phyloP scores from a whole-genome alignment of 1,140 invertebrate genomes.

The Plodia interpunctella region DNA sequence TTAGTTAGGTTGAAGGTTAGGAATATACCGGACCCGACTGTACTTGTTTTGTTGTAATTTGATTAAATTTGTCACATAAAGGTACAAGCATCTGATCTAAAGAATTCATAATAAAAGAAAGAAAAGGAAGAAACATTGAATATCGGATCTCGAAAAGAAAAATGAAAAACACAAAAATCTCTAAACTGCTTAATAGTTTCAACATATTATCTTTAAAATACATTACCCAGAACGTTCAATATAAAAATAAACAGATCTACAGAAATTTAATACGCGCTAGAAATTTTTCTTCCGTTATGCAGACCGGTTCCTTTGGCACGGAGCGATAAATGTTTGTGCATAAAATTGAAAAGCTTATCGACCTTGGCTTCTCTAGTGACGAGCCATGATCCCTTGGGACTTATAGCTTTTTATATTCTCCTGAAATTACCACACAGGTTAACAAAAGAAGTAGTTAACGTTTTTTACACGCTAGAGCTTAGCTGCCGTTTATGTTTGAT shows the following conservation, averaged over 20 bases:
- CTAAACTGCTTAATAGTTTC: too few species aligned
- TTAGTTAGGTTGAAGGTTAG: too few species aligned
- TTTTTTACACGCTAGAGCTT: not conserved
- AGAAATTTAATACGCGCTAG: constrained; percentile 21
- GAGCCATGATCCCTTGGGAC: constrained; percentile 23
- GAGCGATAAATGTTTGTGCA: constrained; percentile 38
- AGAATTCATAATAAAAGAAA: too few species aligned
- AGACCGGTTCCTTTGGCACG: constrained; percentile 25
- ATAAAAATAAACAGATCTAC: constrained; percentile 16
- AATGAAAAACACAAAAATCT: too few species aligned
- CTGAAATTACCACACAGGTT: constrained; percentile 3
- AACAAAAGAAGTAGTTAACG: constrained; percentile 3
- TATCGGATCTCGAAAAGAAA: too few species aligned
- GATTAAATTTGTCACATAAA: too few species aligned
- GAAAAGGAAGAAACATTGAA: too few species aligned
- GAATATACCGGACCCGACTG: too few species aligned
- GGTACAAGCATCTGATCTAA: too few species aligned
- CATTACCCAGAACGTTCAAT: not conserved
- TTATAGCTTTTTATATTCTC: constrained; percentile 14
- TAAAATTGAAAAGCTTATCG: constrained; percentile 39
- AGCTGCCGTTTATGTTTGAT: too few species aligned
- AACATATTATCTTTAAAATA: not conserved
- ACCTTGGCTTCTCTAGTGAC: constrained; percentile 23
- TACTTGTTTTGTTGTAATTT: too few species aligned
- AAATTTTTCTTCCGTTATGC: constrained; percentile 23